Evolutionary conservation across 2,888 invertebrate species (phyloP), one percentile per base, ranked within the genome.

Genomic region (Drosophila planitibia): DNA sequence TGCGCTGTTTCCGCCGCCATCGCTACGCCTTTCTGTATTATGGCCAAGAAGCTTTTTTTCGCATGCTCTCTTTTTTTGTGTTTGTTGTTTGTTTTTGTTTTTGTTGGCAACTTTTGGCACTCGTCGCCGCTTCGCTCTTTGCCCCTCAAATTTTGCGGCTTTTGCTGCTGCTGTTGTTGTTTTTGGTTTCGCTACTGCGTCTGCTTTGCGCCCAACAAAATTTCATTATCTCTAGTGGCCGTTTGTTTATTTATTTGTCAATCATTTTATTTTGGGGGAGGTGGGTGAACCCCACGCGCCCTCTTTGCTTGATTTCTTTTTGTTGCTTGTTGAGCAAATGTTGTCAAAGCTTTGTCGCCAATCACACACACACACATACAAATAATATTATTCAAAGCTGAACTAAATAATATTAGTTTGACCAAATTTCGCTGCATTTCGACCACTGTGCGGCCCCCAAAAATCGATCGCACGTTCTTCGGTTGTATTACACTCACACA

Each of bases 171-270:
- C 14, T 35, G 2, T 52, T 68, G 44, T 64, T 71, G 49, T 59
- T 74, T 58, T 71, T 79, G 60, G 69, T 74, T 57, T 55, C 64
- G 49, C 30, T 53, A 25, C 53, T 58, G 57, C 49, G 51, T 53
- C 65, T 64, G 55, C 25, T 41, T 33, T 52, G 44, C 49, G 63
- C 64, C 74, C 32, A 54, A 55, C 73, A 54, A 85, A 82, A 88
- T 78, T 85, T 85, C 85, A 87, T 85, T 85, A 85, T 87, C 85
- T 87, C 79, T 62, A 83, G 81, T 83, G 76, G 70, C 68, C 78
- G 88, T 81, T 83, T 83, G 88, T 83, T 88, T 88, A 78, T 85
- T 88, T 85, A 78, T 83, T 85, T 75, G 83, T 74, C 70, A 81
- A 71, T 64, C 68, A 64, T 71, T 75, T 77, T 74, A 35, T 57